Percentiles rank a stretch among this genome's conserved stretches.
Conservation (phyloP, 2,888 invertebrate species). For the Resseliella maxima region DNA sequence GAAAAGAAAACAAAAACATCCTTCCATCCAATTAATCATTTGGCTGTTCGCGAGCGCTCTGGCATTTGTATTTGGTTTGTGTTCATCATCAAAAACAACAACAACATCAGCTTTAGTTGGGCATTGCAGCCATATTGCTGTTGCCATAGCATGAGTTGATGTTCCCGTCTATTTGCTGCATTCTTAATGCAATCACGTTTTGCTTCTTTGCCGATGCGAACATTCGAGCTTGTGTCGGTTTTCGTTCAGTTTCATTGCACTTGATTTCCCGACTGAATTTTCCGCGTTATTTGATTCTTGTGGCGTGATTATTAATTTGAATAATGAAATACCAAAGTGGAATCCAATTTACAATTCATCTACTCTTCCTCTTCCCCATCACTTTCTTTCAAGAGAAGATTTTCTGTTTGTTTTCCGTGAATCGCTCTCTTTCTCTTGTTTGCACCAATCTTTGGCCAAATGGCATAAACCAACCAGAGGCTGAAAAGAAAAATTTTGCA, state of each 20-base stretch:
- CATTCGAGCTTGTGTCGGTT: not conserved
- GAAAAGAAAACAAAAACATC: too few relatives aligned
- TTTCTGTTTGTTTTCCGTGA: constrained; percentile 23
- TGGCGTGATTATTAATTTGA: constrained; percentile 41
- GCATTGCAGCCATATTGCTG: too few relatives aligned
- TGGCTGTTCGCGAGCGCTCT: not conserved
- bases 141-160: too few relatives aligned
- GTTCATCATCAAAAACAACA: constrained; percentile 3
- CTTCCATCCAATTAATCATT: constrained; percentile 55
- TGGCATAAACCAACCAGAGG: not conserved
- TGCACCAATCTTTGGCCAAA: not conserved
- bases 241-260: constrained; percentile 11
- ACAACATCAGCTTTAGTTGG: not conserved
- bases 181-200: constrained; percentile 15
- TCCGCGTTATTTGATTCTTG: constrained; percentile 54
- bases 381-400: too few relatives aligned
- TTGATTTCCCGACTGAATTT: constrained; percentile 55
- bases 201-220: not conserved
- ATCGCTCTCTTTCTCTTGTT: not conserved
- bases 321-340: constrained; percentile 36
- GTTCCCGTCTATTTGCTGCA: not conserved
- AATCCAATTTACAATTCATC: constrained; percentile 46
- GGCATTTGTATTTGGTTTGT: not conserved
- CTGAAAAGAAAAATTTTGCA: not conserved
- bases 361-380: not conserved